Evolutionary conservation across 2,797 vertebrate species (phyloP).

Genomic region (Petrocephalus sullivani): DNA sequence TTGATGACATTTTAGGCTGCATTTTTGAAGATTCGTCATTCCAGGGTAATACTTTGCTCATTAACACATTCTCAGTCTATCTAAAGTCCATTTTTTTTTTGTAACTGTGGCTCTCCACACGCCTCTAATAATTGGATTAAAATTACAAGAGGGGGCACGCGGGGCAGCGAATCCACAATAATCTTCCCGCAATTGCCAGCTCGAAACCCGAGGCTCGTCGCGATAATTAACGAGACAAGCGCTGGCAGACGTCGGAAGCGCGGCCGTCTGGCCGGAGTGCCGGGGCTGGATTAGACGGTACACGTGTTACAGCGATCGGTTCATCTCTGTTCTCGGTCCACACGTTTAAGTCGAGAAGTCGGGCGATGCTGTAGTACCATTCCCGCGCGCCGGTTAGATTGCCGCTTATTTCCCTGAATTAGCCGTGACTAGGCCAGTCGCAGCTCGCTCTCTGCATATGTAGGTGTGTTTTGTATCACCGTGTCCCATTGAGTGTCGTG

Average conservation of each 20-base stretch:
- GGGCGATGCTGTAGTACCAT: neutral
- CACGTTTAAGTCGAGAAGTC: neutral
- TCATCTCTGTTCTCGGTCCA: neutral
- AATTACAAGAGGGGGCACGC: neutral
- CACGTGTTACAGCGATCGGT: neutral
- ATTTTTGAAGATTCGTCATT: neutral
- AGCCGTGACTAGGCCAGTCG: neutral
- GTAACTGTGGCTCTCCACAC: neutral
- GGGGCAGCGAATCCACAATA: constrained; percentile 16
- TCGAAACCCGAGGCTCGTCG: constrained; percentile 15
- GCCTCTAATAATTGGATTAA: neutral
- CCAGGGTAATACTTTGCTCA: neutral
- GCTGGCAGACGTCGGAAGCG: constrained; percentile 16
- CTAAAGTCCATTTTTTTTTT: neutral
- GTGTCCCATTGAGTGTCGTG: neutral
- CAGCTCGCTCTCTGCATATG: neutral
- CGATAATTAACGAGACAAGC: constrained; percentile 30
- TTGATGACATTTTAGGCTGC: neutral
- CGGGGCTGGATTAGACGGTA: constrained; percentile 9
- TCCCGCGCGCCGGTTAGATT: neutral
- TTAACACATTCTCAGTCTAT: neutral
- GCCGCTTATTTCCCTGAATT: neutral
- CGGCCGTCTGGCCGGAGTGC: neutral
- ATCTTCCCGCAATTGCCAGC: constrained; percentile 26
- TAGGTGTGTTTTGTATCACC: constrained; percentile 10